phyloP scores from a whole-genome alignment of 2,888 invertebrate genomes.

The Apotomis turbidana region DNA sequence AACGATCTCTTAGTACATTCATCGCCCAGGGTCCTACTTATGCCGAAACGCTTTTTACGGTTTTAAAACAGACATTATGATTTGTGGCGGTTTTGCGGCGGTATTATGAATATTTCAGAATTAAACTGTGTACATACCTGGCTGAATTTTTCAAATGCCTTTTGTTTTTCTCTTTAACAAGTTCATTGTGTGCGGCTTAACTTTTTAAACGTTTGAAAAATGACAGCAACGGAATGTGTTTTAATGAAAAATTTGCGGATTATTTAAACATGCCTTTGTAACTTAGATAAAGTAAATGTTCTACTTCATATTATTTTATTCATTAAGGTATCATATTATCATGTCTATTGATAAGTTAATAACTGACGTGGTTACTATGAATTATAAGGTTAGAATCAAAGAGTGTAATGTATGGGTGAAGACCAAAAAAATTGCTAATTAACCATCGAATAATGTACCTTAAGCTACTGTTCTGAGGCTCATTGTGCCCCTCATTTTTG shows the following conservation, averaged over 20 bases:
- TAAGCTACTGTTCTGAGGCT: no score
- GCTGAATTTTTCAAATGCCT: slow-evolving; percentile 41
- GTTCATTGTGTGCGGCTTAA: slow-evolving; percentile 35
- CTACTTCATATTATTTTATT: background rate
- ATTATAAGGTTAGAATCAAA: no score
- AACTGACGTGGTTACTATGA: no score
- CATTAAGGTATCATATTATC: no score
- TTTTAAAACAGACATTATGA: slow-evolving; percentile 72
- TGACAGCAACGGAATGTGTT: slow-evolving; percentile 20
- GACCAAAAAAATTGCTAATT: no score
- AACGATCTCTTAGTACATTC: background rate
- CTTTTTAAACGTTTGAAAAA: slow-evolving; percentile 27
- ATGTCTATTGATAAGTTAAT: no score
- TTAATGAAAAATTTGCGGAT: slow-evolving; percentile 24
- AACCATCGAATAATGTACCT: no score
- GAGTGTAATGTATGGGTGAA: no score
- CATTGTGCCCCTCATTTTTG: no score
- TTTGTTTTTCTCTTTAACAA: slow-evolving; percentile 45
- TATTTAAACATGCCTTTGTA: slow-evolving; percentile 14
- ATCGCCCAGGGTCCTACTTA: slow-evolving; percentile 51
- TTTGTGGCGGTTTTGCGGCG: slow-evolving; percentile 60
- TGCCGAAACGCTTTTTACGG: slow-evolving; percentile 69
- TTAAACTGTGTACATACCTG: slow-evolving; percentile 50
- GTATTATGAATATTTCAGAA: slow-evolving; percentile 63
- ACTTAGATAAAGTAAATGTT: background rate